Percentiles rank a stretch among this genome's conserved stretches.
phyloP scores from a whole-genome alignment of 2,888 invertebrate genomes.

The Dioctria linearis region DNA sequence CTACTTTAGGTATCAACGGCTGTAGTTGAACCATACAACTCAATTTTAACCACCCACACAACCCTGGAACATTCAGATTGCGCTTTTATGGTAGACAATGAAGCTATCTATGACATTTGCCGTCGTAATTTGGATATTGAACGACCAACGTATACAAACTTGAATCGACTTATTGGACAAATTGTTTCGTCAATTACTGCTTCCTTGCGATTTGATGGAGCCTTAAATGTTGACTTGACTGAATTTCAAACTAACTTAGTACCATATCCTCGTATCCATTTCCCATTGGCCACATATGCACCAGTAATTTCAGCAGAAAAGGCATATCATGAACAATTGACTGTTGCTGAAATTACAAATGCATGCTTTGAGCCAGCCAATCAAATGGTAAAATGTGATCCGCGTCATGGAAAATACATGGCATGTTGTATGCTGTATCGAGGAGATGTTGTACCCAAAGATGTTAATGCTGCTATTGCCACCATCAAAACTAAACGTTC shows the following conservation, averaged over 20 bases:
- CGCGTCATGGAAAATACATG: slow-evolving; percentile 92
- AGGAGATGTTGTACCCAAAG: slow-evolving; percentile 94
- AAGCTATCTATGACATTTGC: slow-evolving; percentile 91
- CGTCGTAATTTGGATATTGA: slow-evolving; percentile 89
- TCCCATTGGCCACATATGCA: slow-evolving; percentile 92
- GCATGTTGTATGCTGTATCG: slow-evolving; percentile 95
- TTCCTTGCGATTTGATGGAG: slow-evolving; percentile 92
- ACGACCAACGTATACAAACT: slow-evolving; percentile 87
- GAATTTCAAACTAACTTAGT: slow-evolving; percentile 96
- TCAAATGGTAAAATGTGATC: slow-evolving; percentile 95
- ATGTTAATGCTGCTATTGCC: slow-evolving; percentile 93
- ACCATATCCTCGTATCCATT: slow-evolving; percentile 96
- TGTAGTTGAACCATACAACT: slow-evolving; percentile 92
- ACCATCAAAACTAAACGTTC: slow-evolving; percentile 95
- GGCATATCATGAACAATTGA: slow-evolving; percentile 92
- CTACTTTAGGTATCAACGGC: slow-evolving; percentile 80
- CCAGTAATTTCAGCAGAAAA: slow-evolving; percentile 94
- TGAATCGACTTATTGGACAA: slow-evolving; percentile 88
- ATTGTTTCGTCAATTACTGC: slow-evolving; percentile 96
- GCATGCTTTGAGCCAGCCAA: slow-evolving; percentile 96
- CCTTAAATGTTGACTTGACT: slow-evolving; percentile 92
- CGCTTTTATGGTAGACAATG: slow-evolving; percentile 95
- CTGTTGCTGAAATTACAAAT: slow-evolving; percentile 93
- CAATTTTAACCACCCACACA: slow-evolving; percentile 93
- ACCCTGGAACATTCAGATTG: slow-evolving; percentile 90